Evolutionary conservation across 2,888 invertebrate genomes (phyloP).

Genomic region (Uropetala carovei): DNA sequence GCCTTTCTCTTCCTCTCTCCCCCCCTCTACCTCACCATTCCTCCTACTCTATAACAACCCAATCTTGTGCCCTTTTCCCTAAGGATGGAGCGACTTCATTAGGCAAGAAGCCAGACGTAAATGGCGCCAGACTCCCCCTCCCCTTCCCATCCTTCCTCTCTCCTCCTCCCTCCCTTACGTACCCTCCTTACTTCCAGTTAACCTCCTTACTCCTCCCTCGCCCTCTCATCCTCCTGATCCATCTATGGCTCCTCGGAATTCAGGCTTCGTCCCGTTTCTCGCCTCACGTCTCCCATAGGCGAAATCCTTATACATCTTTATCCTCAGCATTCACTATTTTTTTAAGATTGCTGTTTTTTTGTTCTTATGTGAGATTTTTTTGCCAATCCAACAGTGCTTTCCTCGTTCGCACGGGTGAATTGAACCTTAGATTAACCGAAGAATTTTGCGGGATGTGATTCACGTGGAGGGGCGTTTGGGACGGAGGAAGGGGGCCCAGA

Average conservation of each 20-base stretch:
- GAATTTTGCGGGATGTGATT: too few species aligned
- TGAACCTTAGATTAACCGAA: too few species aligned
- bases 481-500: too few species aligned
- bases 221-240: neutral
- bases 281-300: neutral
- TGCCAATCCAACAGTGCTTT: too few species aligned
- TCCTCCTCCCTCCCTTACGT: neutral
- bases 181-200: neutral
- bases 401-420: too few species aligned
- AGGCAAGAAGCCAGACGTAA: conserved; percentile 62
- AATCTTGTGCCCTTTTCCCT: conserved; percentile 56
- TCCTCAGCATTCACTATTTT: too few species aligned
- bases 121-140: conserved; percentile 62
- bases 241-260: neutral
- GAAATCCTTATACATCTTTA: neutral
- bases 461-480: too few species aligned
- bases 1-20: neutral
- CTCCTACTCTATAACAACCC: conserved; percentile 53
- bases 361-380: too few species aligned
- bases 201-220: neutral
- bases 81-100: conserved; percentile 40
- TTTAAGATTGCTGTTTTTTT: too few species aligned
- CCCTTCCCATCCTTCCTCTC: neutral
- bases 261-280: neutral
- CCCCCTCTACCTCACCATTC: conserved; percentile 22